Evolutionary conservation across 2,888 invertebrate genomes (phyloP), one percentile per base, ranked within the genome.

Genomic region (Entomobrya multifasciata): DNA sequence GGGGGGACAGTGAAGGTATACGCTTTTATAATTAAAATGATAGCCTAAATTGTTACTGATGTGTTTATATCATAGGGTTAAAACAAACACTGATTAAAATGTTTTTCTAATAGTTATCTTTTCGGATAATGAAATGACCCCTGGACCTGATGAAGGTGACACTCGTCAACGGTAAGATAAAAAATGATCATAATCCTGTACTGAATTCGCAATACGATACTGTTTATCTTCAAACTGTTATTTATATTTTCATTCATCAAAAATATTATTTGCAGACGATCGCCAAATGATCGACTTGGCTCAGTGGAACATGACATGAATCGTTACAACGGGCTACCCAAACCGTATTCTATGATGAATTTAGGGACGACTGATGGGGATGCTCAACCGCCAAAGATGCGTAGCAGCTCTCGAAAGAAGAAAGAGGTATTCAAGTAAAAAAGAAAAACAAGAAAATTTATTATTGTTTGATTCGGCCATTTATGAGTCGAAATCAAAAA

Each of bases 361-460:
- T 72, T 85, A 49, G 80, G 78, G 49, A 77, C 65, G 15, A 72
- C 65, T 4, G 86, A 87, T 47, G 60, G n/a, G 13, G 88, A 76
- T 76, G 60, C 65, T 52, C 74, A 47, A 15, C 87, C 86, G 17
- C 86, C 88, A 4, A 88, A 86, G 44, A 44, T 78, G 49, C 87
- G 88, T 65, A 74, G 79, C 52, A 87, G 88, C 74, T 77, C 81
- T 49, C 86, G 88, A 74, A 88, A 88, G 80, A 88, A 87, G 86
- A 88, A 88, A 88, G 88, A 88, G 88, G 88, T 88, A 88, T 79
- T 77, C 62, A 57, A 86, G 83, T 67, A 60, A 77, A 84, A 86
- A 60, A 55, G 27, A 30, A 60, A 67, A 41, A 55, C 70, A 85
- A 44, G 22, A 52, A 67, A 17, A 72, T 83, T 67, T 55, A n/a